A percentile compares a stretch with the other conserved stretches of the same genome.
These are phyloP conservation scores for Phaonia tiefii DNA, from an alignment of 2,888 invertebrate species.

Conservation along the genomic window DNA sequence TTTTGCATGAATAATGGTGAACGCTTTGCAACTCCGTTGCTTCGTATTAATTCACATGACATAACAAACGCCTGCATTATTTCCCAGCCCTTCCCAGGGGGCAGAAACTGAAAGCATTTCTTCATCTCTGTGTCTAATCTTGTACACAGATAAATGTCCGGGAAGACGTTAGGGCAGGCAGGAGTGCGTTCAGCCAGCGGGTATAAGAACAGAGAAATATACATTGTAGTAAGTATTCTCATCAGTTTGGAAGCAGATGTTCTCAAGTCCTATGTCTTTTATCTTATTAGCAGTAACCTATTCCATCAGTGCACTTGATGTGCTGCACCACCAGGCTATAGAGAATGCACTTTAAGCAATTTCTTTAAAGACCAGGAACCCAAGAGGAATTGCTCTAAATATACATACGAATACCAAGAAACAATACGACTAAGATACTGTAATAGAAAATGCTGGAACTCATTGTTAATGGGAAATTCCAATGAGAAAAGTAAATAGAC, in stretches of 20 bases:
- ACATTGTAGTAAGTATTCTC: constrained; percentile 47
- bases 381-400: too few species aligned
- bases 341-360: constrained; percentile 19
- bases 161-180: neutral
- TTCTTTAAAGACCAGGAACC: too few species aligned
- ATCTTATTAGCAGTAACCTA: constrained; percentile 63
- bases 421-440: too few species aligned
- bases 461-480: too few species aligned
- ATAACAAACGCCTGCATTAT: constrained; percentile 25
- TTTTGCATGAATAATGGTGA: constrained; percentile 48
- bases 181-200: neutral
- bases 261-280: constrained; percentile 57
- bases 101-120: too few species aligned
- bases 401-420: too few species aligned
- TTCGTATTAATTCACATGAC: constrained; percentile 48
- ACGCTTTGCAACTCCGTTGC: constrained; percentile 50
- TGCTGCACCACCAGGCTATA: neutral
- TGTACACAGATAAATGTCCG: too few species aligned
- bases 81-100: neutral
- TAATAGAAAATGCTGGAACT: too few species aligned
- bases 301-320: constrained; percentile 46
- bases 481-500: too few species aligned
- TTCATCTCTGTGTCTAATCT: too few species aligned
- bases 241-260: constrained; percentile 61
- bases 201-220: constrained; percentile 30